These are phyloP conservation scores for Empidonax alnorum DNA, from an alignment of 2,113 vertebrate species.

Conservation along the genomic window DNA sequence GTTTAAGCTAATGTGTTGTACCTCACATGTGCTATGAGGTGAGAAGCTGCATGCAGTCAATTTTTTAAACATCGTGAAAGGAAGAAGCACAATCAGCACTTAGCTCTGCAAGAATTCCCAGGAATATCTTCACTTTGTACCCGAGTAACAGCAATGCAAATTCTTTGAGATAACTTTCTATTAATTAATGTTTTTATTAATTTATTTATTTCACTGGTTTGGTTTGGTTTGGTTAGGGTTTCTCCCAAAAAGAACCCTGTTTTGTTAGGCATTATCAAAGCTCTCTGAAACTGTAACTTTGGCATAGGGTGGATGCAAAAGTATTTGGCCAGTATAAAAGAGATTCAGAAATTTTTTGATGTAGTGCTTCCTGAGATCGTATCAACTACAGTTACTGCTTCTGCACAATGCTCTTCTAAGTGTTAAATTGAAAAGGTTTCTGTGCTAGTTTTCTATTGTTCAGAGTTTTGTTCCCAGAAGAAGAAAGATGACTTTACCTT, in stretches of 20 bases:
- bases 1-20: neutral
- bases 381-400: neutral
- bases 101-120: neutral
- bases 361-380: neutral
- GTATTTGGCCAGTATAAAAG: neutral
- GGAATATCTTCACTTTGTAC: neutral
- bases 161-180: neutral
- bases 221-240: neutral
- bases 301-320: neutral
- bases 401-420: neutral
- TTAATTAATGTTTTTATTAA: neutral
- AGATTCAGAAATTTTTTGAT: neutral
- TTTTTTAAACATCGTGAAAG: neutral
- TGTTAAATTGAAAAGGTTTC: neutral
- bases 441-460: neutral
- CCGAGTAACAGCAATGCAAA: neutral
- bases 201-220: neutral
- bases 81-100: neutral
- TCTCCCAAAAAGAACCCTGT: neutral
- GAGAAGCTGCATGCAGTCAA: neutral
- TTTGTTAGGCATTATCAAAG: neutral
- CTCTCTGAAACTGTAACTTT: neutral
- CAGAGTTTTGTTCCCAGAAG: neutral
- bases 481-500: conserved; percentile 23
- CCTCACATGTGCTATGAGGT: neutral